Base-by-base conservation (phyloP, 1,140 invertebrate species). In the Reticulitermes speratus region DNA sequence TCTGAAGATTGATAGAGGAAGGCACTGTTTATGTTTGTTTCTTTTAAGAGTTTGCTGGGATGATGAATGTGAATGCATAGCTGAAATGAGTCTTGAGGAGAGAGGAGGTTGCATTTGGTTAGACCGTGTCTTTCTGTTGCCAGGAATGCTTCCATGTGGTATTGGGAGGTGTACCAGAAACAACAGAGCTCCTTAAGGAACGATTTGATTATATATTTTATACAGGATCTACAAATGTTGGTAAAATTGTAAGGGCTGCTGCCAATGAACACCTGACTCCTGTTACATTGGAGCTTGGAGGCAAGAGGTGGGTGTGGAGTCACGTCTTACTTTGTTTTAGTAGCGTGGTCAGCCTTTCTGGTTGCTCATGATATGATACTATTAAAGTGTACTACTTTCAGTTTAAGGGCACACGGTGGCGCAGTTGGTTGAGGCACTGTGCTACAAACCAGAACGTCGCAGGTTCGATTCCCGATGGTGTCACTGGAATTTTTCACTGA, bases 171-270 rank as follows among this genome's bases (percentile, higher is more conserved):
- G 91, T 97, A 3, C 89, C 93, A 52, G 97, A 98, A 92, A 98
- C 97, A 0, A 95, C 95, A 8, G 95, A 96, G 88, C 89, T 99
- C 16, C 91, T 99, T 9, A 96, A 97, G 88, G 93, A 98, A 89
- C 94, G 94, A 89, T 99, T 98, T 90, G 99, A 99, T 92, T 97
- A 99, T 89, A 99, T 99, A 88, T 98, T 99, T 92, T 99, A 97
- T 90, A 99, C 99, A 3, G 99, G 99, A 1, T 97, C 96, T 59
- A 94, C 96, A 1, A 90, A 90, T 83, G 96, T 99, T 38, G 98
- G 97, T 25, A 96, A 95, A 91, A 96, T 99, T 86, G 93, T 99
- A 7, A 96, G 97, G 90, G 93, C 94, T 86, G 97, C 98, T 8
- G 97, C 98, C 0, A 96, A 96, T 88, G 96, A 98, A 90, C 90